Conservation (phyloP, 2,888 invertebrate genomes). For the Meliscaeva auricollis region DNA sequence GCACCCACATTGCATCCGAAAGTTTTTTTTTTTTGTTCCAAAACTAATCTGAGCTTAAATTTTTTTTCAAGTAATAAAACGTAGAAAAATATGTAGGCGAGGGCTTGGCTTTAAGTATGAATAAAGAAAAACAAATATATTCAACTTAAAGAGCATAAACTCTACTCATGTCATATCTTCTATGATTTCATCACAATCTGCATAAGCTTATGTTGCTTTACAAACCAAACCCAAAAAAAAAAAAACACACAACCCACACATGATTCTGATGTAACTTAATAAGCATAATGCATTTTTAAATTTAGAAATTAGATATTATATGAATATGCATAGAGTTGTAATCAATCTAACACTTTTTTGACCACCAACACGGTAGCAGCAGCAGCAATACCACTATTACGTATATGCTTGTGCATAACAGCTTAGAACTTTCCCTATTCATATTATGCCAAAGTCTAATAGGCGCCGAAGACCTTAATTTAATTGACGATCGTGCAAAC, state of each 20-base stretch:
- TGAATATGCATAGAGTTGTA: constrained; percentile 1
- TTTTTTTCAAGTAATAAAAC: not conserved
- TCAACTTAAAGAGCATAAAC: not conserved
- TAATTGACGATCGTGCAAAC: constrained; percentile 43
- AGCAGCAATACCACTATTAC: not conserved
- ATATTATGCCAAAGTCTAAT: constrained; percentile 19
- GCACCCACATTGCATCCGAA: constrained; percentile 24
- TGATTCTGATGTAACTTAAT: constrained; percentile 2
- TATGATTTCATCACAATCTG: constrained; percentile 33
- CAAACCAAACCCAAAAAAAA: constrained; percentile 24
- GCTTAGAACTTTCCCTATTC: constrained; percentile 69
- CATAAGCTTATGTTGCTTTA: not conserved
- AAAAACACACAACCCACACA: constrained; percentile 14
- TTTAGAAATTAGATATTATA: not conserved
- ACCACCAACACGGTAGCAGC: constrained; percentile 3
- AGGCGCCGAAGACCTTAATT: constrained; percentile 68
- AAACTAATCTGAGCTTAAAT: constrained; percentile 15
- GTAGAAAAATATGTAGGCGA: not conserved
- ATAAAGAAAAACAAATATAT: not conserved
- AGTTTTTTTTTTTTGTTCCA: not conserved
- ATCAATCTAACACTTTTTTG: constrained; percentile 25
- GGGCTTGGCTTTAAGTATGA: not conserved
- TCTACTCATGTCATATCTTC: constrained; percentile 17
- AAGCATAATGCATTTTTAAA: not conserved
- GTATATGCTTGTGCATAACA: not conserved